Evolutionary conservation across 2,113 vertebrate genomes (phyloP), one percentile per base, ranked within the genome.

Genomic region (Menura novaehollandiae): DNA sequence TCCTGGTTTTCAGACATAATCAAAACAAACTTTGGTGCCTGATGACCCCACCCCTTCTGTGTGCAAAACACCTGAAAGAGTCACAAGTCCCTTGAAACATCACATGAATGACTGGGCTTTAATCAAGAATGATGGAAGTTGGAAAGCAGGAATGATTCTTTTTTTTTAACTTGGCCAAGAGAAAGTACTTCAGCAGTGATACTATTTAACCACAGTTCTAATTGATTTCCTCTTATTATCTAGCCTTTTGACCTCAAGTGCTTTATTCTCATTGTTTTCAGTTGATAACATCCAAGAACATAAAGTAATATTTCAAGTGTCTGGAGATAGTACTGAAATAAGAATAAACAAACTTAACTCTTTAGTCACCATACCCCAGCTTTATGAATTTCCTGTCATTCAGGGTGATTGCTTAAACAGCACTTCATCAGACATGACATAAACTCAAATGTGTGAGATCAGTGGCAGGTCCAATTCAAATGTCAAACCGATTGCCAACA

Each of bases 211-310:
- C 85, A 81, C 78, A n/a, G 92, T 98, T 95, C 95, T 97, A 97
- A 98, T 98, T 96, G 94, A 86, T 96, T 98, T 98, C 97, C 97
- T 97, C 92, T 97, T 96, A 97, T 97, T 97, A 96, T 97, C 97
- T 96, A 88, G 93, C 77, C 91, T 74, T 96, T 97, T 98, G 97
- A 97, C 96, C 96, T 97, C 7, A 5, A 93, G 92, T 87, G 68
- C 95, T 96, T 97, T 96, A 96, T 96, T 97, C 93, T 96, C 88
- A 97, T 97, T 98, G 97, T 98, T 98, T 97, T 95, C 84, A 67
- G 91, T 96, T 97, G 97, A 97, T 98, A 98, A 97, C 62, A 35
- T 94, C 95, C 96, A 96, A 98, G 91, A 96, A 95, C 83, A 92
- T 83, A 89, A 87, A 93, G 96, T 88, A 94, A 85, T 98, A 96